Percentiles rank a stretch among this genome's conserved stretches.
These are phyloP conservation scores for Onthophagus taurus DNA, from an alignment of 1,140 invertebrate species.

Conservation along the genomic window DNA sequence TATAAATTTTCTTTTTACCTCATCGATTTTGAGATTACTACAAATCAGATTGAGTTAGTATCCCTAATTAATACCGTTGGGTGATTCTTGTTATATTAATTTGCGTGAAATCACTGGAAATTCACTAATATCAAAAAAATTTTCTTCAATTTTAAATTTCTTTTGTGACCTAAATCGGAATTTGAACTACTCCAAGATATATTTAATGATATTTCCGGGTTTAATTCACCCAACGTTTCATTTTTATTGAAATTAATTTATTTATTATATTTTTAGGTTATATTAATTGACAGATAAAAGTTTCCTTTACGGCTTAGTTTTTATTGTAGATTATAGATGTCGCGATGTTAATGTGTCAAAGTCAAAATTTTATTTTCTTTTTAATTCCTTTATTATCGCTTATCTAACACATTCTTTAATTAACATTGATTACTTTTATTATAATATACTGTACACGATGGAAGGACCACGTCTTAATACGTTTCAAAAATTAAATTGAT, in stretches of 20 bases:
- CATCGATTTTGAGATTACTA: neutral
- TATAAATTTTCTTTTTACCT: neutral
- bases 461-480: neutral
- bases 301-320: no score
- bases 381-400: no score
- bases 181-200: slow-evolving; percentile 23
- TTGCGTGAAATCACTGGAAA: neutral
- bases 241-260: no score
- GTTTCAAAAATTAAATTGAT: neutral
- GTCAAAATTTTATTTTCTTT: no score
- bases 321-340: no score
- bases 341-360: no score
- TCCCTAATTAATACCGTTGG: neutral
- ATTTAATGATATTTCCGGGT: no score
- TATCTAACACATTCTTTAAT: neutral
- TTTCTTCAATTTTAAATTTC: slow-evolving; percentile 3
- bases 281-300: no score
- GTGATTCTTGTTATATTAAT: neutral
- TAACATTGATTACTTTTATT: neutral
- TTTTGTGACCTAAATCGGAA: slow-evolving; percentile 5
- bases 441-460: slow-evolving; percentile 3
- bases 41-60: neutral
- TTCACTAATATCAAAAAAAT: slow-evolving; percentile 3
- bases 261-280: no score
- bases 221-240: slow-evolving; percentile 14